phyloP scores from a whole-genome alignment of 2,888 invertebrate species.

The Myathropa florea region DNA sequence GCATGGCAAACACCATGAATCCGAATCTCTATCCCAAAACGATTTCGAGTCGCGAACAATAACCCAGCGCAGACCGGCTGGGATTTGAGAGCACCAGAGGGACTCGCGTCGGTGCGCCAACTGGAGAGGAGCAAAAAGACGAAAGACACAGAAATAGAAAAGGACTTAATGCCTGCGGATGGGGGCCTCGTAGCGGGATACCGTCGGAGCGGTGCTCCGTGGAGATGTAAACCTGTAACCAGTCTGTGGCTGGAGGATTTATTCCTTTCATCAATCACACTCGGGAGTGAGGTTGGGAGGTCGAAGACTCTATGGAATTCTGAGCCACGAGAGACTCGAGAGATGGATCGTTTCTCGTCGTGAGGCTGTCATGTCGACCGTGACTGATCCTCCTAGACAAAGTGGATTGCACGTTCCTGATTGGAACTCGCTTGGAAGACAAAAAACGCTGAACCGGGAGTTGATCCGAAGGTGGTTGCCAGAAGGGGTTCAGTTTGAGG shows the following conservation, averaged over 20 bases:
- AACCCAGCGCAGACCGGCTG: constrained; percentile 31
- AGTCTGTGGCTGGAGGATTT: not conserved
- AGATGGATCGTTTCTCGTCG: not conserved
- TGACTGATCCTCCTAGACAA: not conserved
- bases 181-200: constrained; percentile 20
- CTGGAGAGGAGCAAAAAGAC: constrained; percentile 1
- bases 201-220: not conserved
- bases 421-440: not conserved
- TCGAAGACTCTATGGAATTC: not conserved
- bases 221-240: constrained; percentile 1
- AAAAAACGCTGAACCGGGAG: not conserved
- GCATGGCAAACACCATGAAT: constrained; percentile 15
- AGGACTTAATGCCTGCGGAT: not conserved
- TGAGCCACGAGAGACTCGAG: not conserved
- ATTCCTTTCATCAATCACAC: not conserved
- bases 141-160: constrained; percentile 4
- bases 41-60: constrained; percentile 52
- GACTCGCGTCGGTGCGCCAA: not conserved
- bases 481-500: not conserved
- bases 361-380: not conserved
- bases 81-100: constrained; percentile 10
- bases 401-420: not conserved
- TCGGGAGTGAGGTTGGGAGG: not conserved
- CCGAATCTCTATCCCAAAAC: constrained; percentile 24
- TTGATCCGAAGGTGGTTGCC: not conserved